Conservation (phyloP, 2,113 vertebrate genomes). For the Empidonax traillii region DNA sequence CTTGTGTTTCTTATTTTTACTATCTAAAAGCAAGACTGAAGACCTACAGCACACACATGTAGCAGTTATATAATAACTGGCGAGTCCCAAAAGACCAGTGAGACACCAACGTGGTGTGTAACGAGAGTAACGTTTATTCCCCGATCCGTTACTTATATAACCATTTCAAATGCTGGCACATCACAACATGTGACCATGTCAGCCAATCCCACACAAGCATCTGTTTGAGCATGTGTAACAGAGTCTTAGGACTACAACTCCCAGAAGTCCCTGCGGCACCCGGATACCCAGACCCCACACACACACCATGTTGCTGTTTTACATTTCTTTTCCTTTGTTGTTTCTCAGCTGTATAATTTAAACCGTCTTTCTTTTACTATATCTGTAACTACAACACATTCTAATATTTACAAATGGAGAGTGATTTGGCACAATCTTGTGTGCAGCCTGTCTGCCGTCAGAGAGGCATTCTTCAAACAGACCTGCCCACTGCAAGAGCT, state of each 20-base stretch:
- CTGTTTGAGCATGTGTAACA: no score
- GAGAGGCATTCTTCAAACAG: not conserved
- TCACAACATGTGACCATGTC: no score
- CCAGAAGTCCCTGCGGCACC: no score
- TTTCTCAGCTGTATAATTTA: conserved; percentile 32
- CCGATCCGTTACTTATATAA: no score
- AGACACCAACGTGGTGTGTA: no score
- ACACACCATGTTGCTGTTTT: not conserved
- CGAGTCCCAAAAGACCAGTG: no score
- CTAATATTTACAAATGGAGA: conserved; percentile 34
- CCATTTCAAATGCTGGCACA: no score
- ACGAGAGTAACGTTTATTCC: no score
- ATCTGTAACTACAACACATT: conserved; percentile 35
- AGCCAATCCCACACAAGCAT: no score
- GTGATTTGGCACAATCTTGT: conserved; percentile 12
- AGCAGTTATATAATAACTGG: no score
- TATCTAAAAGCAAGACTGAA: not conserved
- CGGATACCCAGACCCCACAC: no score
- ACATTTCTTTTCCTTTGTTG: conserved; percentile 35
- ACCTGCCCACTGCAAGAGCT: not conserved
- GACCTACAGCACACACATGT: conserved; percentile 54
- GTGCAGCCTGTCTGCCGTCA: not conserved
- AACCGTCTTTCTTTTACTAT: conserved; percentile 20
- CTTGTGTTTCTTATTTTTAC: conserved; percentile 23
- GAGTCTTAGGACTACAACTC: no score